These are phyloP conservation scores for Boulengeromyrus knoepffleri DNA, from an alignment of 2,113 vertebrate species.

Conservation along the genomic window DNA sequence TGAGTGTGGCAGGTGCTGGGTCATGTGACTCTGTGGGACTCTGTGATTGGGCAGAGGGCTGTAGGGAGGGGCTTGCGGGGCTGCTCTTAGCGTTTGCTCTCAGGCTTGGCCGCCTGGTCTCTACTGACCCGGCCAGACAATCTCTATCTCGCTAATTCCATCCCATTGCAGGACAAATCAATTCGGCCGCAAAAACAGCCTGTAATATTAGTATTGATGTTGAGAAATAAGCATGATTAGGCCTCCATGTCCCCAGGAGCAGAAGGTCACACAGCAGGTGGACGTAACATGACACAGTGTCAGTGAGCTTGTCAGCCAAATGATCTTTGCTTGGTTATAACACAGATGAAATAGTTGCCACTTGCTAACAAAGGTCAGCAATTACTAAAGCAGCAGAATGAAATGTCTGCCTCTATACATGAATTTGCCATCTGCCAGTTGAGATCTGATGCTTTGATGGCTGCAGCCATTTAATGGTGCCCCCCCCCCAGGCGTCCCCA, in stretches of 20 bases:
- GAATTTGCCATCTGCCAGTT: not conserved
- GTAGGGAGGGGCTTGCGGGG: not conserved
- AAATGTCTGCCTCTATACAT: not conserved
- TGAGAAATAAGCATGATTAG: not conserved
- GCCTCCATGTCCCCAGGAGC: not conserved
- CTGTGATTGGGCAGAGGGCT: not conserved
- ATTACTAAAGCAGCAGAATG: not conserved
- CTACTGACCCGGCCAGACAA: not conserved
- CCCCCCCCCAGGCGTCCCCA: not conserved
- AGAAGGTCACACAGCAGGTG: not conserved
- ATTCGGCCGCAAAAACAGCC: not conserved
- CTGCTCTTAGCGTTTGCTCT: not conserved
- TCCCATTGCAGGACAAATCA: not conserved
- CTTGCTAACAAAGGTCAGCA: not conserved
- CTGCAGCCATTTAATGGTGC: not conserved
- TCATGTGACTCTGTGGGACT: not conserved
- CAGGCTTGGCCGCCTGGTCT: not conserved
- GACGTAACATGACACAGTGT: not conserved
- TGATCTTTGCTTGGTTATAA: not conserved
- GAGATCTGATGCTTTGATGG: not conserved
- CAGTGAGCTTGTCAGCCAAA: not conserved
- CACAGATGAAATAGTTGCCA: not conserved
- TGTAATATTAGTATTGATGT: not conserved
- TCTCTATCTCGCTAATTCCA: not conserved
- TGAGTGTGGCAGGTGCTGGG: constrained; percentile 8